Evolutionary conservation across 2,113 vertebrate species (phyloP).

Genomic region (Cepphus grylle): DNA sequence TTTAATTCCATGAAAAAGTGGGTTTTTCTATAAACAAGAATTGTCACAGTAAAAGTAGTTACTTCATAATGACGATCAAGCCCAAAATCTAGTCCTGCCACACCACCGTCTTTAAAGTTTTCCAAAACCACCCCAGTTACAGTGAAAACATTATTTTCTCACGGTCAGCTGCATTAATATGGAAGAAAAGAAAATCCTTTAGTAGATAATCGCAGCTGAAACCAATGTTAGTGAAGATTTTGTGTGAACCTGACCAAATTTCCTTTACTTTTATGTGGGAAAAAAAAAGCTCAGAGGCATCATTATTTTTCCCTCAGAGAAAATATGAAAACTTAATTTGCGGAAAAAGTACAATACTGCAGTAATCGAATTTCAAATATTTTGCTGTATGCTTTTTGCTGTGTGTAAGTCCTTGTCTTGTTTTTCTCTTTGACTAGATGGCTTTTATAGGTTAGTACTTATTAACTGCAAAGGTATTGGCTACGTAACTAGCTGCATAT

Average conservation of each 20-base stretch:
- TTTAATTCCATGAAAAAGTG: neutral
- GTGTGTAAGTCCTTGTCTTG: accelerated
- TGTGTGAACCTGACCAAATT: neutral
- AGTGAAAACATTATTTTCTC: neutral
- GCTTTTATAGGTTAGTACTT: neutral
- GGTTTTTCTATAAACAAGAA: neutral
- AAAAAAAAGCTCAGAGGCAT: neutral
- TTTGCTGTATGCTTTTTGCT: neutral
- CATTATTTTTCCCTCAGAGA: neutral
- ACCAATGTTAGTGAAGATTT: neutral
- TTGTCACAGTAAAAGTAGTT: neutral
- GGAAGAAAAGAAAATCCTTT: neutral
- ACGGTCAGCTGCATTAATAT: neutral
- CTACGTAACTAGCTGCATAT: neutral
- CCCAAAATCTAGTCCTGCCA: neutral
- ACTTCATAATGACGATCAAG: neutral
- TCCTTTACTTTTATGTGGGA: neutral
- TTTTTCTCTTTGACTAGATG: neutral
- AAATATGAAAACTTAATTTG: neutral
- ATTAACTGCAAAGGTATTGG: neutral
- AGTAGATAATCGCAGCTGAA: neutral
- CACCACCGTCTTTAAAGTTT: neutral
- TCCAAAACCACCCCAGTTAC: neutral
- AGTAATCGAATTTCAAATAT: neutral
- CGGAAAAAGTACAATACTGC: neutral